A percentile compares a stretch with the other conserved stretches of the same genome.
phyloP scores from a whole-genome alignment of 2,888 invertebrate genomes.

The Cerceris ruficornis region DNA sequence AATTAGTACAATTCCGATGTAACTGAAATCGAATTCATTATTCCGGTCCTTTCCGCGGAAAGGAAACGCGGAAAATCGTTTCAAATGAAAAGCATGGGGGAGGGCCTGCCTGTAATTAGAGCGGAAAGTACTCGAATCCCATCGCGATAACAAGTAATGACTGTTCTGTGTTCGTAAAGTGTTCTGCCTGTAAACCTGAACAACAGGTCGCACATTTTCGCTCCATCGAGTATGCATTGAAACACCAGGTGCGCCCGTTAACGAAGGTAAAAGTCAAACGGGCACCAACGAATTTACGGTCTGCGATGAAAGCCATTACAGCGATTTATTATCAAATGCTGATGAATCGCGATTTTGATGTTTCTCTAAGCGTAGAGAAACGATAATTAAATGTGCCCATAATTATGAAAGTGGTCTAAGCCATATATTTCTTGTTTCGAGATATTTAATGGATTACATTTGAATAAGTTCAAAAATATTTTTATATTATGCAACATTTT shows the following conservation, averaged over 20 bases:
- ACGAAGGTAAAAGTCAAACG: conserved; percentile 31
- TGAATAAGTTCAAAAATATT: too few relatives aligned
- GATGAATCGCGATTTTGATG: too few relatives aligned
- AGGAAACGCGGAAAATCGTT: conserved; percentile 39
- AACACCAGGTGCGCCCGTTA: conserved; percentile 2
- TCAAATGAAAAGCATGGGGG: conserved; percentile 39
- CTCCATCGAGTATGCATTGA: background rate
- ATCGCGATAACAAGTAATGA: conserved; percentile 25
- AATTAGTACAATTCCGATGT: background rate
- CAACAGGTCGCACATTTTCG: conserved; percentile 19
- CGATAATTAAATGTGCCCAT: too few relatives aligned
- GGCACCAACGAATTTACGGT: background rate
- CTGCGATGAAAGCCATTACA: too few relatives aligned
- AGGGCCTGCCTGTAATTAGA: conserved; percentile 51
- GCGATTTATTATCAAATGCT: too few relatives aligned
- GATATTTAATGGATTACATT: too few relatives aligned
- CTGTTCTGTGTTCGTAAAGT: conserved; percentile 24
- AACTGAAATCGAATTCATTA: conserved; percentile 4
- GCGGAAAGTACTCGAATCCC: conserved; percentile 51
- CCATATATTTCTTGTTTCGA: too few relatives aligned
- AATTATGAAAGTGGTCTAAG: too few relatives aligned
- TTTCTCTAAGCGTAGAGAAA: too few relatives aligned
- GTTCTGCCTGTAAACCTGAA: background rate
- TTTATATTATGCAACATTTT: too few relatives aligned
- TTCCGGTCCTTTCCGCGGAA: conserved; percentile 4